A percentile compares a stretch with the other conserved stretches of the same genome.
Conservation (phyloP, 2,888 invertebrate species). For the Phaedon cochleariae region DNA sequence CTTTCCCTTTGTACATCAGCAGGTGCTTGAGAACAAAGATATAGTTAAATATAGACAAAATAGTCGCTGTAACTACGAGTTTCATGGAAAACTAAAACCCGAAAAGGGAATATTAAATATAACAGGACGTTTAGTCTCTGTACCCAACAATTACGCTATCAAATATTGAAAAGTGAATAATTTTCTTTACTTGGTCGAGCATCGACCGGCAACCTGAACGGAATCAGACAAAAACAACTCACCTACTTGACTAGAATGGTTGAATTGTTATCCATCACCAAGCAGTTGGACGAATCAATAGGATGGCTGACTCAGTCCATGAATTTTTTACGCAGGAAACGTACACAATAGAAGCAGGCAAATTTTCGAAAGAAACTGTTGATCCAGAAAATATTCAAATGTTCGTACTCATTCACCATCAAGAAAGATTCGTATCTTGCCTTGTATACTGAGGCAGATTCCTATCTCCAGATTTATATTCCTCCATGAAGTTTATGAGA, state of each 20-base stretch:
- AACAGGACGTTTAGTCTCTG: not conserved
- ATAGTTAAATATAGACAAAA: too few relatives aligned
- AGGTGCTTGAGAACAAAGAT: too few relatives aligned
- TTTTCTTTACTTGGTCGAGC: not conserved
- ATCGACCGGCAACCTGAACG: not conserved
- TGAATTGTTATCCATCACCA: conserved; percentile 7
- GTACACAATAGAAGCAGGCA: too few relatives aligned
- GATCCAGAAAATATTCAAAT: too few relatives aligned
- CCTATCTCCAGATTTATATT: too few relatives aligned
- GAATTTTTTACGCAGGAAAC: conserved; percentile 1
- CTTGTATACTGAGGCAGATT: too few relatives aligned
- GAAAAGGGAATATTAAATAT: not conserved
- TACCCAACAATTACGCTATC: not conserved
- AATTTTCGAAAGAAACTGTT: too few relatives aligned
- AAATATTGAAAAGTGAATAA: not conserved
- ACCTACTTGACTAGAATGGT: conserved; percentile 1
- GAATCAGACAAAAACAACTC: not conserved
- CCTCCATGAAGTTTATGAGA: too few relatives aligned
- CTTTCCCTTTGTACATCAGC: too few relatives aligned
- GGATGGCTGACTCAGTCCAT: not conserved
- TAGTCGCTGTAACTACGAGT: not conserved
- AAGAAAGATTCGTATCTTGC: too few relatives aligned
- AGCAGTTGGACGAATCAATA: conserved; percentile 16
- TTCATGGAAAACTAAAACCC: not conserved
- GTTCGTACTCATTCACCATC: too few relatives aligned